A percentile compares a stretch with the other conserved stretches of the same genome.
Evolutionary conservation across 2,797 vertebrate genomes (phyloP).

Genomic region (Sardinella longiceps): DNA sequence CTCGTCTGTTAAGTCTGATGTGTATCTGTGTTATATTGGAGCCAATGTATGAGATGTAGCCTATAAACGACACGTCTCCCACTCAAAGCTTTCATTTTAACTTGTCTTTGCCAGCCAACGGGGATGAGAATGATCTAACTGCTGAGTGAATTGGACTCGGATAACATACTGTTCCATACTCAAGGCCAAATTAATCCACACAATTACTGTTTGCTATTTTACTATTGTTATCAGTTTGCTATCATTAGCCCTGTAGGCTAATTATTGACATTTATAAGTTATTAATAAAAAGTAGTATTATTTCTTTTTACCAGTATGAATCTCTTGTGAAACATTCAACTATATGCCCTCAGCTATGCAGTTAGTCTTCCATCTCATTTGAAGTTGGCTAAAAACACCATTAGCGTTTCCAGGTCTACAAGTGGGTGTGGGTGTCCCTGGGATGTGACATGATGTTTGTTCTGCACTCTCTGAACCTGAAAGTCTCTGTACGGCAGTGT

Average conservation of each 20-base stretch:
- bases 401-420: not conserved
- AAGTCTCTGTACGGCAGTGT: too few relatives aligned
- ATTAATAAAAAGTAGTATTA: too few relatives aligned
- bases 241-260: too few relatives aligned
- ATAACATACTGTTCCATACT: not conserved
- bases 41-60: not conserved
- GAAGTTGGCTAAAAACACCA: too few relatives aligned
- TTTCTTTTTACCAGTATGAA: too few relatives aligned
- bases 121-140: not conserved
- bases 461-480: too few relatives aligned
- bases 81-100: not conserved
- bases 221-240: not conserved
- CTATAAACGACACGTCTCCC: not conserved
- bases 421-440: not conserved
- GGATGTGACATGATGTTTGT: too few relatives aligned
- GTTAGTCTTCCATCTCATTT: not conserved
- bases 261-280: too few relatives aligned
- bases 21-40: not conserved
- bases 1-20: not conserved
- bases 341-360: not conserved
- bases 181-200: not conserved
- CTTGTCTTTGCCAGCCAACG: not conserved
- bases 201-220: not conserved
- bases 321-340: too few relatives aligned
- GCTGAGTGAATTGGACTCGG: not conserved